Percentiles rank a stretch among this genome's conserved stretches.
These are phyloP conservation scores for Lerista edwardsae DNA, from an alignment of 2,797 vertebrate species.

Conservation along the genomic window DNA sequence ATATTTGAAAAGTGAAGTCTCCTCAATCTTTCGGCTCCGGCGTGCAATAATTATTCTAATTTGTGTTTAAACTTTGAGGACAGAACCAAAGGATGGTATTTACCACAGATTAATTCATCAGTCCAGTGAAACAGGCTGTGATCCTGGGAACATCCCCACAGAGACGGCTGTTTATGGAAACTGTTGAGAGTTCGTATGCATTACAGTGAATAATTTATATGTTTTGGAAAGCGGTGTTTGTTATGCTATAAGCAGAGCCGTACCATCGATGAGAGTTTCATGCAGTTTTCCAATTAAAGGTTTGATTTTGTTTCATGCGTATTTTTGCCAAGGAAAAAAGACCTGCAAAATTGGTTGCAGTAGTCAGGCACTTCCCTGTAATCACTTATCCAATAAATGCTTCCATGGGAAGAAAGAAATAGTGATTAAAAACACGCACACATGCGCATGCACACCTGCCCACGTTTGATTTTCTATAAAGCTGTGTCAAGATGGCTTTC, in stretches of 20 bases:
- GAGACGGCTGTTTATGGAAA: slow-evolving; percentile 32
- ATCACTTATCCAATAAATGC: neutral
- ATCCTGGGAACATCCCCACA: slow-evolving; percentile 27
- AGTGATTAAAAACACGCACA: neutral
- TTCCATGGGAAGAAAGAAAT: neutral
- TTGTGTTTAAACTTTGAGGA: slow-evolving; percentile 17
- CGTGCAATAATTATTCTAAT: slow-evolving; percentile 22
- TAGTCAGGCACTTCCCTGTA: neutral
- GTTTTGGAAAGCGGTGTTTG: slow-evolving; percentile 11
- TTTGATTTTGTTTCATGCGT: slow-evolving; percentile 13
- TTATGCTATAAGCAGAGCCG: neutral
- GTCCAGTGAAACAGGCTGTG: slow-evolving; percentile 23
- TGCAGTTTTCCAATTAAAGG: slow-evolving; percentile 3
- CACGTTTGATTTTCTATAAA: neutral
- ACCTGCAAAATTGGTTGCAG: neutral
- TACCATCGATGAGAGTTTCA: neutral
- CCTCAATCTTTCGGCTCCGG: neutral
- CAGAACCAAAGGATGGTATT: slow-evolving; percentile 23
- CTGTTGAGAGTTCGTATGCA: slow-evolving; percentile 12
- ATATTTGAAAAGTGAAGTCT: slow-evolving; percentile 5
- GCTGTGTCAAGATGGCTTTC: neutral
- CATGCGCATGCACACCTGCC: no score
- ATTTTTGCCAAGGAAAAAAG: slow-evolving; percentile 11
- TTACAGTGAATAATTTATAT: slow-evolving; percentile 18
- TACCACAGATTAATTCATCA: slow-evolving; percentile 32